Percentiles rank a stretch among this genome's conserved stretches.
Conservation (phyloP, 2,888 invertebrate species). For the Galerucella calmariensis region DNA sequence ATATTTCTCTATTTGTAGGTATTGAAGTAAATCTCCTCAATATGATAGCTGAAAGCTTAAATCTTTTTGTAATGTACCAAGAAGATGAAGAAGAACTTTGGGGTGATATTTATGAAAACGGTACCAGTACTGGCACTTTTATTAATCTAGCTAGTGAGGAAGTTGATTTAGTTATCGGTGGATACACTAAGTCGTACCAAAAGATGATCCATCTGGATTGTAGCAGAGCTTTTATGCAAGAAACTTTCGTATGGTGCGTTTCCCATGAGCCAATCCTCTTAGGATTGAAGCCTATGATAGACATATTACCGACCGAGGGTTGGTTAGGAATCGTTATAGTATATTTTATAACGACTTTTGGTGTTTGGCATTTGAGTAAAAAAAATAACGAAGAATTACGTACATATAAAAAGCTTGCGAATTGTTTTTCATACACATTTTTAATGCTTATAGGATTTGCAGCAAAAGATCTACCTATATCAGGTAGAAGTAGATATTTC, state of each 20-base stretch:
- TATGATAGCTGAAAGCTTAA: slow-evolving; percentile 47
- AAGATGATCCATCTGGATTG: slow-evolving; percentile 55
- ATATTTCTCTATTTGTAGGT: not conserved
- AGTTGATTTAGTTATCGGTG: slow-evolving; percentile 58
- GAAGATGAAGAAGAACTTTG: slow-evolving; percentile 31
- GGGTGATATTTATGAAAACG: slow-evolving; percentile 48
- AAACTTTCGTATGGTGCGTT: slow-evolving; percentile 58
- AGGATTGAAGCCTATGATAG: slow-evolving; percentile 36
- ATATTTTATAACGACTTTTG: slow-evolving; percentile 31
- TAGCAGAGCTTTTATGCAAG: slow-evolving; percentile 56
- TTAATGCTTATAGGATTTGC: slow-evolving; percentile 48
- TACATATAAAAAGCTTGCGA: slow-evolving; percentile 34
- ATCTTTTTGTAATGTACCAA: slow-evolving; percentile 44
- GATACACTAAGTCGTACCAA: slow-evolving; percentile 54
- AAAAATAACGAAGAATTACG: slow-evolving; percentile 23
- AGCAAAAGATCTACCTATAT: slow-evolving; percentile 49
- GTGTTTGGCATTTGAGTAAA: slow-evolving; percentile 36
- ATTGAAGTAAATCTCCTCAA: slow-evolving; percentile 48
- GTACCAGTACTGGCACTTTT: slow-evolving; percentile 52
- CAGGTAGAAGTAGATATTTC: slow-evolving; percentile 45
- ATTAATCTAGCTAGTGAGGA: slow-evolving; percentile 49
- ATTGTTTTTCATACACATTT: slow-evolving; percentile 46
- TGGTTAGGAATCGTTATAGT: slow-evolving; percentile 31
- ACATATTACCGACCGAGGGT: slow-evolving; percentile 32
- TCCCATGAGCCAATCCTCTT: slow-evolving; percentile 53